These are phyloP conservation scores for Arizona elegans DNA, from an alignment of 2,113 vertebrate species.

Conservation along the genomic window DNA sequence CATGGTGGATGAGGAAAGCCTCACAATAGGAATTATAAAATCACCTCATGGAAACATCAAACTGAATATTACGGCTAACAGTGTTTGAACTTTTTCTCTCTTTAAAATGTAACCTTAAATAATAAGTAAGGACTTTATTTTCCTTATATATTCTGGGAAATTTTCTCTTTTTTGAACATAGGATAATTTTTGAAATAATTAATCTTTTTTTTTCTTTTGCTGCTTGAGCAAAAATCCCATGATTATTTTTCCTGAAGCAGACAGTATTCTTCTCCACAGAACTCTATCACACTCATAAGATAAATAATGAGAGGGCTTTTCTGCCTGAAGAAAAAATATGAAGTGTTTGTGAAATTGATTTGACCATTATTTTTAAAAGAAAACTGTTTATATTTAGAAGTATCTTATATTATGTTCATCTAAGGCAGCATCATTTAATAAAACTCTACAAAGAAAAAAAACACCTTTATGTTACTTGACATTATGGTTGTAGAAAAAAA, in stretches of 20 bases:
- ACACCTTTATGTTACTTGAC: neutral
- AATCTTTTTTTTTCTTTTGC: constrained; percentile 60
- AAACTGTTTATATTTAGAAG: neutral
- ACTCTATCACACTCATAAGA: constrained; percentile 55
- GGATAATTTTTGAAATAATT: constrained; percentile 74
- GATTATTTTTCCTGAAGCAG: constrained; percentile 68
- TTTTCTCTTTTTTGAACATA: constrained; percentile 62
- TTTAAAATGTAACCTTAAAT: constrained; percentile 68
- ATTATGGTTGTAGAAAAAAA: neutral
- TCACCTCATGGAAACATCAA: constrained; percentile 46
- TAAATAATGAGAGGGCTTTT: constrained; percentile 63
- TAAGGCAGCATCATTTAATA: neutral
- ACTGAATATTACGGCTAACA: constrained; percentile 43
- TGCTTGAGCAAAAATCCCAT: constrained; percentile 64
- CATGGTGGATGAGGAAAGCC: constrained; percentile 32
- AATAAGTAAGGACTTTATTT: constrained; percentile 60
- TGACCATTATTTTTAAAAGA: constrained; percentile 31
- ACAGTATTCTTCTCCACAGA: constrained; percentile 66
- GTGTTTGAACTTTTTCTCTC: constrained; percentile 63
- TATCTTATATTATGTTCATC: neutral
- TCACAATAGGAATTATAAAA: constrained; percentile 31
- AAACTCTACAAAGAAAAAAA: neutral
- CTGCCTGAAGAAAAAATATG: constrained; percentile 49
- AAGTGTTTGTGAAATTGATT: constrained; percentile 47
- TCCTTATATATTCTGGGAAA: constrained; percentile 59